A percentile compares a stretch with the other conserved stretches of the same genome.
phyloP scores from a whole-genome alignment of 2,888 invertebrate species.

The Dicycla oo region DNA sequence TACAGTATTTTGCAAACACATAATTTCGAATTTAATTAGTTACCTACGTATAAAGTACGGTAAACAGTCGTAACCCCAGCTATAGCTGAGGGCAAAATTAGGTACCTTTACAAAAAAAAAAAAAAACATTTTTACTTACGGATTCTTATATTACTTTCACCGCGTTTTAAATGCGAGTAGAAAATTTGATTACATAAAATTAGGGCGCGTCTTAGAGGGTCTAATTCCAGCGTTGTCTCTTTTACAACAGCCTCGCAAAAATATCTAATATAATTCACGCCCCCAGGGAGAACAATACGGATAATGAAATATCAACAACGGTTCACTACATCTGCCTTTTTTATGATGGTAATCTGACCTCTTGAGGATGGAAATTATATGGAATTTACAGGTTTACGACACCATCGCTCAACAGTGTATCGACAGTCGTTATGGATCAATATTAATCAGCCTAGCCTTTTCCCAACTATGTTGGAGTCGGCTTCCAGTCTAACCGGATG shows the following conservation, averaged over 20 bases:
- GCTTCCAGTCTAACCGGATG: too few relatives aligned
- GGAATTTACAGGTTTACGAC: constrained; percentile 49
- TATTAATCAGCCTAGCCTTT: too few relatives aligned
- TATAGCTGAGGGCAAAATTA: constrained; percentile 15
- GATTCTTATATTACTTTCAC: constrained; percentile 63
- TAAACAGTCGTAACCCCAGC: constrained; percentile 27
- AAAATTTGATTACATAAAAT: constrained; percentile 83
- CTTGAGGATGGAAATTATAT: constrained; percentile 38
- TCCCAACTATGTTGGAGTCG: too few relatives aligned
- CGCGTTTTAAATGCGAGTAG: constrained; percentile 73
- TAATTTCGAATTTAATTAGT: constrained; percentile 35
- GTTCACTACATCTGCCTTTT: constrained; percentile 65
- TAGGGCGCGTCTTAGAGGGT: constrained; percentile 76
- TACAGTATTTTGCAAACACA: constrained; percentile 31
- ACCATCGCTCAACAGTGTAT: constrained; percentile 15
- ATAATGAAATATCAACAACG: constrained; percentile 84
- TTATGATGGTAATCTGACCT: constrained; percentile 48
- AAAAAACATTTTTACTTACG: constrained; percentile 45
- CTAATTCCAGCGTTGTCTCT: constrained; percentile 79
- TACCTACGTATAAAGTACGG: constrained; percentile 13
- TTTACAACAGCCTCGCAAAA: constrained; percentile 78
- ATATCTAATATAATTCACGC: constrained; percentile 78
- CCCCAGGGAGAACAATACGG: constrained; percentile 74
- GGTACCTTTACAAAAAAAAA: constrained; percentile 27
- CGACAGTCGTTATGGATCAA: neutral